A percentile compares a stretch with the other conserved stretches of the same genome.
phyloP scores from a whole-genome alignment of 2,113 vertebrate species.

The Ailuropoda melanoleuca region DNA sequence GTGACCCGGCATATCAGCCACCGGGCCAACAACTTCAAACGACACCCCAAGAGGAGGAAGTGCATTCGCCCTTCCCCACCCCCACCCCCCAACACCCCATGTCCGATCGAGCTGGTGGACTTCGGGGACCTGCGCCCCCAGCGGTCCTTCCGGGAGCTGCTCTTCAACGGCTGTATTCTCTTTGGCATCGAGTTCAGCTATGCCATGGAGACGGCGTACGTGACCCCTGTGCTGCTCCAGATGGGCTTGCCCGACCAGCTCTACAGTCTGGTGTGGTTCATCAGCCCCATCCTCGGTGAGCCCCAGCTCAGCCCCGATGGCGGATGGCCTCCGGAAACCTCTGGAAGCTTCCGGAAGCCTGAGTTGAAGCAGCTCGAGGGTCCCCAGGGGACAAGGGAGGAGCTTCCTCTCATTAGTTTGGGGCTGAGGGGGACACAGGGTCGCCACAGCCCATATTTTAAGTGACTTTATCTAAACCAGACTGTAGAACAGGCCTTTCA shows the following conservation, averaged over 20 bases:
- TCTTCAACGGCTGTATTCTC: conserved; percentile 95
- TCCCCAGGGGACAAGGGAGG: background rate
- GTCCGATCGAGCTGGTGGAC: conserved; percentile 91
- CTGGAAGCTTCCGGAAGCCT: conserved; percentile 12
- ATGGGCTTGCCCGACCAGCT: conserved; percentile 97
- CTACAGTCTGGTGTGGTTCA: conserved; percentile 98
- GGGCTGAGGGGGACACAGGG: background rate
- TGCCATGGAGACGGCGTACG: conserved; percentile 98
- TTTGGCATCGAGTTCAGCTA: conserved; percentile 99
- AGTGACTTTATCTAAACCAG: background rate
- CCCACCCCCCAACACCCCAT: conserved; percentile 95
- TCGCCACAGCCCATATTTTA: background rate
- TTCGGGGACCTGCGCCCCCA: conserved; percentile 93
- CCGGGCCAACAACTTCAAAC: conserved; percentile 98
- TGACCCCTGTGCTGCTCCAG: conserved; percentile 96
- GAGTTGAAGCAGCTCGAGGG: background rate
- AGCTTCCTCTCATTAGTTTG: background rate
- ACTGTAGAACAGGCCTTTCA: background rate
- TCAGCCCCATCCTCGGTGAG: conserved; percentile 97
- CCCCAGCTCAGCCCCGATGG: background rate
- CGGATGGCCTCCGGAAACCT: background rate
- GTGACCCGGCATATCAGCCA: conserved; percentile 94
- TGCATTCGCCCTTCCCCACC: conserved; percentile 94
- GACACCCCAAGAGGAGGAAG: conserved; percentile 94
- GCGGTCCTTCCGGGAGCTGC: conserved; percentile 92